Conservation (phyloP, 2,797 vertebrate genomes). For the Anas acuta region DNA sequence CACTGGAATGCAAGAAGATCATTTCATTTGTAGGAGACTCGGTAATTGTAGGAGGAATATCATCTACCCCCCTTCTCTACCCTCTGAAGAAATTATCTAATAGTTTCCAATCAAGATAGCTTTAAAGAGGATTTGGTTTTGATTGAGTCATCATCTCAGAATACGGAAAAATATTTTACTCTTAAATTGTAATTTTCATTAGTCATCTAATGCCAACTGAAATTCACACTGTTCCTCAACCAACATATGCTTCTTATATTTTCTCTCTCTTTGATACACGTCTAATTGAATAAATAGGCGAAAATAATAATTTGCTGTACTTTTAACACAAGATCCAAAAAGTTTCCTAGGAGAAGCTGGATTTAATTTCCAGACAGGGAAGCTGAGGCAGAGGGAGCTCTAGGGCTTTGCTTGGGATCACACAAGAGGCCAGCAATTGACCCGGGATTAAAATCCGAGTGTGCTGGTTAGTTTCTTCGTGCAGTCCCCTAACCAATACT, state of each 20-base stretch:
- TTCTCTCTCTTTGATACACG: not conserved
- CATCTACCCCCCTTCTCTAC: not conserved
- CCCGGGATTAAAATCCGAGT: not conserved
- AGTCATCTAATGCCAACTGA: not conserved
- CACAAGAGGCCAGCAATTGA: not conserved
- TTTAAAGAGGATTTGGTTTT: slow-evolving; percentile 40
- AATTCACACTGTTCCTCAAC: not conserved
- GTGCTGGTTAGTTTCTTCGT: not conserved
- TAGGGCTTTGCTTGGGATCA: not conserved
- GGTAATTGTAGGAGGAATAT: slow-evolving; percentile 22
- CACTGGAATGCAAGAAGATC: slow-evolving; percentile 18
- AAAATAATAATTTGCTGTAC: not conserved
- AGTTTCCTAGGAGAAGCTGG: not conserved
- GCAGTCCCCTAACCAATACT: not conserved
- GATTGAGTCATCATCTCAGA: not conserved
- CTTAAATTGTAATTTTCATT: slow-evolving; percentile 17
- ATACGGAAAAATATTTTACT: slow-evolving; percentile 32
- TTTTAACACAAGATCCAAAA: not conserved
- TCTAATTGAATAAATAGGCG: not conserved
- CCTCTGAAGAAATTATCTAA: slow-evolving; percentile 48
- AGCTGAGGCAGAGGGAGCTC: not conserved
- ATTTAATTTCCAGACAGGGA: slow-evolving; percentile 4
- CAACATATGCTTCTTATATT: not conserved
- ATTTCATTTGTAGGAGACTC: not conserved
- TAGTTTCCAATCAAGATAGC: slow-evolving; percentile 34